A percentile compares a stretch with the other conserved stretches of the same genome.
Evolutionary conservation across 2,113 vertebrate species (phyloP).

Genomic region (Condylura cristata): DNA sequence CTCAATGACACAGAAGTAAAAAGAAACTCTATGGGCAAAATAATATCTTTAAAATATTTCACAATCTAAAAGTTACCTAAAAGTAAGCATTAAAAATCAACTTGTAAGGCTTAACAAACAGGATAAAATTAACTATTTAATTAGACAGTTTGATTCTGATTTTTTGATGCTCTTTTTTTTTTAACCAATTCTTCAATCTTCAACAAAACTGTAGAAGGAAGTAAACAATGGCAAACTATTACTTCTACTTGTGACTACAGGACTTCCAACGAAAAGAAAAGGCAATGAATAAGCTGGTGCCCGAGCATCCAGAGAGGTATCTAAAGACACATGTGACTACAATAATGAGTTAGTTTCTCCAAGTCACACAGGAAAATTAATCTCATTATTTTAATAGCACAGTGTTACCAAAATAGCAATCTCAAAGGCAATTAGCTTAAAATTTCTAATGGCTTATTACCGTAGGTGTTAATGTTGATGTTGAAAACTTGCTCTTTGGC

Average conservation of each 20-base stretch:
- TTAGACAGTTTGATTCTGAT: neutral
- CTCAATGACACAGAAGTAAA: neutral
- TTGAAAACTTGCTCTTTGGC: conserved; percentile 56
- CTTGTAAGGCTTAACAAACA: conserved; percentile 21
- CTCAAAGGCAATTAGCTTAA: conserved; percentile 9
- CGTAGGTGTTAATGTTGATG: conserved; percentile 7
- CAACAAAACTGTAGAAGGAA: neutral
- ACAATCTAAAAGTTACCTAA: conserved; percentile 11
- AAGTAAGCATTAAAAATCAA: conserved; percentile 17
- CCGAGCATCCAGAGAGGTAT: neutral
- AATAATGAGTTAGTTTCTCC: conserved; percentile 31
- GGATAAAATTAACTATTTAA: neutral
- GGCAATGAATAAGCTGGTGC: neutral
- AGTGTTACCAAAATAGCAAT: conserved; percentile 22
- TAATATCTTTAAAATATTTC: neutral
- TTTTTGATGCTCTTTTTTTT: neutral
- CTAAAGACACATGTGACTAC: neutral
- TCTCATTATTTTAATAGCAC: conserved; percentile 32
- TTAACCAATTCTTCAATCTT: conserved; percentile 14
- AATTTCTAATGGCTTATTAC: conserved; percentile 3
- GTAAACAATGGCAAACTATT: neutral
- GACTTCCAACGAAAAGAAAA: neutral
- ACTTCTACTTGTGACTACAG: neutral
- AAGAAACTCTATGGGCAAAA: neutral
- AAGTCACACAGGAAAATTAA: conserved; percentile 20